Conservation (phyloP, 2,797 vertebrate genomes). For the Phalanger gymnotis region DNA sequence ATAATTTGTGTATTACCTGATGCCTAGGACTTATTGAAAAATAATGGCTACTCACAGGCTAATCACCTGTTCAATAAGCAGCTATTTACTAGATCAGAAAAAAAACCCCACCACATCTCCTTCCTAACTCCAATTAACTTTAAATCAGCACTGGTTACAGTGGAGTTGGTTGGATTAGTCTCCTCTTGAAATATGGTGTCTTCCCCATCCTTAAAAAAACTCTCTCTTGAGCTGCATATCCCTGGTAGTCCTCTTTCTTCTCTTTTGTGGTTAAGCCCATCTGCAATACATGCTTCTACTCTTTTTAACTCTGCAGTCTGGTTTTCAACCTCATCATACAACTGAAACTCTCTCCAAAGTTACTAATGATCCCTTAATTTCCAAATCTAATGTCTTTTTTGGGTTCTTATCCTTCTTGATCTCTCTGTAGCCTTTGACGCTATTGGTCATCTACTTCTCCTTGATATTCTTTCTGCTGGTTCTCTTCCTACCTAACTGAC, state of each 20-base stretch:
- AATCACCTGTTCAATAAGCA: background rate
- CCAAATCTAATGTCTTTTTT: background rate
- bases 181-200: background rate
- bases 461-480: background rate
- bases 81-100: background rate
- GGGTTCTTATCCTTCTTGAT: background rate
- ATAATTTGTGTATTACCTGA: background rate
- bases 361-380: background rate
- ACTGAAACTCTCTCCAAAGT: background rate
- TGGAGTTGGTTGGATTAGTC: background rate
- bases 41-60: background rate
- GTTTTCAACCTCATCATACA: background rate
- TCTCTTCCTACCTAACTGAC: background rate
- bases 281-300: background rate
- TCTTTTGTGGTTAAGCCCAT: background rate
- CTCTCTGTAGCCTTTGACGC: background rate
- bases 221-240: background rate
- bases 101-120: background rate
- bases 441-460: background rate
- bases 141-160: background rate
- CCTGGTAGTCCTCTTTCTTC: background rate
- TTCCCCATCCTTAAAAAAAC: background rate
- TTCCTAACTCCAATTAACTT: background rate
- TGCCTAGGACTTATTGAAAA: background rate
- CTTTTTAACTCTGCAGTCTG: background rate